Conservation (phyloP, 2,797 vertebrate species). For the Chelmon rostratus region DNA sequence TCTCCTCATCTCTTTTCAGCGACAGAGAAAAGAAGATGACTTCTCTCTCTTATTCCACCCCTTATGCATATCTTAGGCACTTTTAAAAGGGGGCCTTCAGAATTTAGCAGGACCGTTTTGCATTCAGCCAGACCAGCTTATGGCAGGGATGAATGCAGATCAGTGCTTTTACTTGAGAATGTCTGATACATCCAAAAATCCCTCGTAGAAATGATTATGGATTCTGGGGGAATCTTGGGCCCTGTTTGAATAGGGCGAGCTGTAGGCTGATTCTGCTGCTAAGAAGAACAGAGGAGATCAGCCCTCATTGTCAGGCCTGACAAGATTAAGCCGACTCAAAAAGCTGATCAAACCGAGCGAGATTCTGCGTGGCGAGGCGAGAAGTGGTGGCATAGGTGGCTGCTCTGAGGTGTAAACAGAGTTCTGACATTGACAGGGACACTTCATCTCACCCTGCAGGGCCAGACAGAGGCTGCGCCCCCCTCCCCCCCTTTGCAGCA, state of each 20-base stretch:
- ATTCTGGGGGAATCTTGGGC: conserved; percentile 75
- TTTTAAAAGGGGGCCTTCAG: conserved; percentile 68
- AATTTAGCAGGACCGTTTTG: conserved; percentile 77
- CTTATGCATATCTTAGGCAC: conserved; percentile 68
- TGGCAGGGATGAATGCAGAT: conserved; percentile 82
- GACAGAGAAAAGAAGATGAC: conserved; percentile 71
- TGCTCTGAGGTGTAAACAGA: conserved; percentile 76
- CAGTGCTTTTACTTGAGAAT: conserved; percentile 77
- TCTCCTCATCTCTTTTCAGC: conserved; percentile 78
- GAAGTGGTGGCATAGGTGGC: conserved; percentile 68
- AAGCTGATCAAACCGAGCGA: conserved; percentile 80
- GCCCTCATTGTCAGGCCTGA: conserved; percentile 84
- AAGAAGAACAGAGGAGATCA: conserved; percentile 85
- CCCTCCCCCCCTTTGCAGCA: conserved; percentile 12
- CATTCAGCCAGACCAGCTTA: conserved; percentile 78
- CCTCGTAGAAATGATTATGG: conserved; percentile 82
- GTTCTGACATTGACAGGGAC: conserved; percentile 77
- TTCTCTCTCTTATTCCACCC: conserved; percentile 67
- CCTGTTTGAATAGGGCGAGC: conserved; percentile 80
- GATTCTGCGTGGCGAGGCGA: conserved; percentile 70
- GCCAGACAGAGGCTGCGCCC: conserved; percentile 44
- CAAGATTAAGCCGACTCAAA: conserved; percentile 85
- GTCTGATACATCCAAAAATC: conserved; percentile 79
- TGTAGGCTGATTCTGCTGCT: conserved; percentile 74
- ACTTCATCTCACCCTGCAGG: conserved; percentile 62